Percentiles rank a stretch among this genome's conserved stretches.
Evolutionary conservation across 2,113 vertebrate genomes (phyloP).

Genomic region (Bubalus kerabau): DNA sequence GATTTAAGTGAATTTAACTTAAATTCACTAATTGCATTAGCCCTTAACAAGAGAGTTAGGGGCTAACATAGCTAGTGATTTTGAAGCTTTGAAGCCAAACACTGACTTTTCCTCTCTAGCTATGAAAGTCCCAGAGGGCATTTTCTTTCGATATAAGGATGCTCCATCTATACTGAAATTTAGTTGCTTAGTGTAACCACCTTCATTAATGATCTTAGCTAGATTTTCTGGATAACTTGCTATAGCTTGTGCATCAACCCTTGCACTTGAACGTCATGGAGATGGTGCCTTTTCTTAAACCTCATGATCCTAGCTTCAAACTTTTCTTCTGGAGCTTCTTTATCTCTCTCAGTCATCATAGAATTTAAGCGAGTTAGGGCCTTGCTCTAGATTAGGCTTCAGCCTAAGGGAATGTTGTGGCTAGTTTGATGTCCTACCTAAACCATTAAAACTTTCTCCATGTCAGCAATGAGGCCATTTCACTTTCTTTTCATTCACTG

Average conservation of each 20-base stretch:
- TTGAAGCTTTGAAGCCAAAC: not conserved
- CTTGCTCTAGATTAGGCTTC: not conserved
- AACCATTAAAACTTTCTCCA: not conserved
- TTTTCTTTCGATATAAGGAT: not conserved
- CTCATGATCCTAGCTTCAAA: not conserved
- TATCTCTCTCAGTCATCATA: not conserved
- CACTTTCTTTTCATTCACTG: not conserved
- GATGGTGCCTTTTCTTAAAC: not conserved
- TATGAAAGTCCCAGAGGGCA: not conserved
- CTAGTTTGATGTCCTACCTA: not conserved
- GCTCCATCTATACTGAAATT: not conserved
- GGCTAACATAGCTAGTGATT: not conserved
- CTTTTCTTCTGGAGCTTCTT: not conserved
- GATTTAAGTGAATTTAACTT: not conserved
- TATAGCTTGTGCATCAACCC: not conserved
- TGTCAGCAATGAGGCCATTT: not conserved
- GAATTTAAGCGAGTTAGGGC: not conserved
- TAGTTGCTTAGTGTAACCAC: not conserved
- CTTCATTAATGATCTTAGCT: not conserved
- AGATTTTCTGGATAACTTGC: not conserved
- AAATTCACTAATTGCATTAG: not conserved
- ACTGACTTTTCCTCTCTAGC: not conserved
- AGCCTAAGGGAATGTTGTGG: not conserved
- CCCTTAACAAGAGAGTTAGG: not conserved
- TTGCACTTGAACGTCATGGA: not conserved